These are phyloP conservation scores for Diploscapter pachys DNA, from an alignment of 1,140 invertebrate species.

Conservation along the genomic window DNA sequence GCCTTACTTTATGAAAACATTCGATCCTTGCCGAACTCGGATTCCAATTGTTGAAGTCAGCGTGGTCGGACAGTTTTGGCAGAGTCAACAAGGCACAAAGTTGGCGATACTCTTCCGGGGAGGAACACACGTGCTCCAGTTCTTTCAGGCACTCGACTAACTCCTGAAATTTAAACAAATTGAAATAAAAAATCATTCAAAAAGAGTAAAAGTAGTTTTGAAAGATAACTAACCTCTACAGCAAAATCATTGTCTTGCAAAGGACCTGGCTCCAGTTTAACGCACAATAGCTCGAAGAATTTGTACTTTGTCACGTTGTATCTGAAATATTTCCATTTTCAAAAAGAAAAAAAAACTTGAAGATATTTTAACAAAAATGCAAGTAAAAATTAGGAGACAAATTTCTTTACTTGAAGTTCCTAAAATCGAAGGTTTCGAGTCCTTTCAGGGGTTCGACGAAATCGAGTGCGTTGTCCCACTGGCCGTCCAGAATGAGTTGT, in stretches of 20 bases:
- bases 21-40: slow-evolving; percentile 79
- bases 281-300: slow-evolving; percentile 87
- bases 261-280: slow-evolving; percentile 77
- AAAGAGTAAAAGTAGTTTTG: not conserved
- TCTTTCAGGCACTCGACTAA: slow-evolving; percentile 82
- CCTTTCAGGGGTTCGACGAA: slow-evolving; percentile 90
- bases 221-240: slow-evolving; percentile 69
- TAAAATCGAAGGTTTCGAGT: slow-evolving; percentile 69
- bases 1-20: slow-evolving; percentile 70
- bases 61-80: slow-evolving; percentile 81
- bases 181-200: not conserved
- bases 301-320: slow-evolving; percentile 85
- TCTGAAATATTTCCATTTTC: slow-evolving; percentile 42
- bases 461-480: slow-evolving; percentile 94
- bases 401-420: slow-evolving; percentile 67
- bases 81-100: slow-evolving; percentile 85
- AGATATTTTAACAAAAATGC: not conserved
- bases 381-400: not conserved
- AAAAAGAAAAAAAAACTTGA: not conserved
- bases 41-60: slow-evolving; percentile 84
- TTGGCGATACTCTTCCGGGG: slow-evolving; percentile 89
- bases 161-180: slow-evolving; percentile 63
- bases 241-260: slow-evolving; percentile 78
- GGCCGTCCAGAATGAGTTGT: slow-evolving; percentile 88
- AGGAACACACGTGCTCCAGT: slow-evolving; percentile 79